Base-by-base conservation (phyloP, 1,140 invertebrate species). In the Chlorops oryzae region DNA sequence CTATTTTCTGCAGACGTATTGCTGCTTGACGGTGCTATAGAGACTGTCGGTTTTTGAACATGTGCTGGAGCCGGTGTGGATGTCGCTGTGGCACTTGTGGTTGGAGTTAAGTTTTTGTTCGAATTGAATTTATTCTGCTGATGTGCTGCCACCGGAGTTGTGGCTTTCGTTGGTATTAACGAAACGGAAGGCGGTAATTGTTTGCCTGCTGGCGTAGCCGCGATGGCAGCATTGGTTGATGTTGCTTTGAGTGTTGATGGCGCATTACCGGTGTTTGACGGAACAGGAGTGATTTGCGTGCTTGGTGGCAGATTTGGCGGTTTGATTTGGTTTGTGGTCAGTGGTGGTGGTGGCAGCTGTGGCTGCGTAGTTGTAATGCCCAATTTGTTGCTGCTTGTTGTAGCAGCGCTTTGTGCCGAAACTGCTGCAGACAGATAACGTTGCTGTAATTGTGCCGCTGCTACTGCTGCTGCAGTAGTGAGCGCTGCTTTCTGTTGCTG, bases 281-380 rank as follows among this genome's bases (percentile, higher is more conserved):
- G 20, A 3, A 55, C 44, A 1, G 53, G 53, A 24, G 53, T 55
- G n/a, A 55, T 51, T 51, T 55, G 53, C 5, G 53, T 51, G 39
- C 39, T 51, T 20, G 53, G 38, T 42, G 53, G 53, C 10, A 55
- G 25, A 55, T 55, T 55, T 23, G 48, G 53, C 12, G 48, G 44
- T 47, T 55, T 55, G 32, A 55, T 22, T 38, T 55, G 53, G 27
- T 55, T 55, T n/a, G 42, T 44, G 9, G 47, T 24, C 13, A 39
- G 40, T 25, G 49, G 47, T 7, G 47, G 24, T 35, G 41, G 47
- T 13, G 52, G 35, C 4, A 43, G 47, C 25, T 42, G 24, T 35
- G 41, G 47, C 10, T 47, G 35, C 4, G 47, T 42, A 24, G 42
- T 25, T 25, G 40, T 20, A 24, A 38, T 24, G 40, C 7, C 35